phyloP scores from a whole-genome alignment of 2,797 vertebrate species.

The Halcyon leucocephala region DNA sequence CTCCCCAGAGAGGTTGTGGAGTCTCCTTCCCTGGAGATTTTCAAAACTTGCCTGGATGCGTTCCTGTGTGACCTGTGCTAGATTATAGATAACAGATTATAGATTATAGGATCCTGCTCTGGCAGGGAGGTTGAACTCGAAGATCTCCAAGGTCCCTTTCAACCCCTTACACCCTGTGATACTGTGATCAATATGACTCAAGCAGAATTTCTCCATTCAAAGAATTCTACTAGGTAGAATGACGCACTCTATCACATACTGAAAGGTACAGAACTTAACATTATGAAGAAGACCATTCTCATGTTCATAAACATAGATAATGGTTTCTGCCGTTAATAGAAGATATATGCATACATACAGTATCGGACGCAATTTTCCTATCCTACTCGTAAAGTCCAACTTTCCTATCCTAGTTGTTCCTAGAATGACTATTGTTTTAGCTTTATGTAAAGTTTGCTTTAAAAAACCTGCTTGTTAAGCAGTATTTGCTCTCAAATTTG shows the following conservation, averaged over 20 bases:
- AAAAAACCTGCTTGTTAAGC: neutral
- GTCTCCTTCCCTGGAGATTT: no score
- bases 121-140: no score
- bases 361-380: neutral
- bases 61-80: no score
- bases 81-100: no score
- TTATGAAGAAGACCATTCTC: neutral
- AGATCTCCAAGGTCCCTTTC: no score
- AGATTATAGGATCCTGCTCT: no score
- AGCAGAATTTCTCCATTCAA: neutral
- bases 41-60: no score
- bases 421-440: neutral
- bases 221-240: neutral
- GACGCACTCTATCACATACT: neutral
- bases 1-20: no score
- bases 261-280: neutral
- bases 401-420: neutral
- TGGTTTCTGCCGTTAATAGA: neutral
- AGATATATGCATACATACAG: neutral
- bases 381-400: neutral
- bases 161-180: no score
- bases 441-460: neutral
- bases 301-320: neutral
- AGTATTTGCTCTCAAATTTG: neutral
- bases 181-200: neutral